Evolutionary conservation across 2,113 vertebrate genomes (phyloP).

Genomic region (Elaphurus davidianus): DNA sequence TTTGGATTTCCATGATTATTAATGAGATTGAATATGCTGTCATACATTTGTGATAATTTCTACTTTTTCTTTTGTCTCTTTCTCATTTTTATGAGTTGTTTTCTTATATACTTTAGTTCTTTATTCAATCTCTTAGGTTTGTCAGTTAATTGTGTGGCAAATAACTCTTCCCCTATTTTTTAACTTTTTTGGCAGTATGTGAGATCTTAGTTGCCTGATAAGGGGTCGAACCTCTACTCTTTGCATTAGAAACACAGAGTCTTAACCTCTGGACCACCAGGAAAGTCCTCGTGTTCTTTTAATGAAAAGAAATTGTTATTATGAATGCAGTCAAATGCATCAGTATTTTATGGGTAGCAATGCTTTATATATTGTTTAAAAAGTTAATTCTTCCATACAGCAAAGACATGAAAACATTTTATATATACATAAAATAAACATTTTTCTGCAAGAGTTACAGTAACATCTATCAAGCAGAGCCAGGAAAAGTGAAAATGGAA

Average conservation of each 20-base stretch:
- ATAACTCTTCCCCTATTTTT: background rate
- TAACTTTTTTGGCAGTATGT: background rate
- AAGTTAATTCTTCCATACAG: background rate
- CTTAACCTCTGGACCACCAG: background rate
- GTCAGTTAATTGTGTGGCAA: background rate
- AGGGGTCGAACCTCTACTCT: rapidly evolving
- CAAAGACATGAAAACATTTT: background rate
- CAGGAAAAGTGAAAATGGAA: background rate
- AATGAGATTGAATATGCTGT: background rate
- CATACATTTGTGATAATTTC: background rate
- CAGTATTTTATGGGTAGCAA: background rate
- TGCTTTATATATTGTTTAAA: background rate
- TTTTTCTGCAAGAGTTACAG: background rate
- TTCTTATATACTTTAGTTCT: background rate
- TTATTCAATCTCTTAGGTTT: background rate
- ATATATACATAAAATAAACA: background rate
- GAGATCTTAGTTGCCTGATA: background rate
- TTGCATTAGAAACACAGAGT: background rate
- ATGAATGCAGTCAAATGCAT: background rate
- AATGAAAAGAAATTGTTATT: background rate
- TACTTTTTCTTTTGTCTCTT: background rate
- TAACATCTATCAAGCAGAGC: background rate
- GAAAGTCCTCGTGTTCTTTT: background rate
- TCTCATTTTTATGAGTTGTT: background rate
- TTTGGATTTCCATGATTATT: background rate